Evolutionary conservation across 1,140 invertebrate genomes (phyloP), one percentile per base, ranked within the genome.

Genomic region (Drosophila guanche): DNA sequence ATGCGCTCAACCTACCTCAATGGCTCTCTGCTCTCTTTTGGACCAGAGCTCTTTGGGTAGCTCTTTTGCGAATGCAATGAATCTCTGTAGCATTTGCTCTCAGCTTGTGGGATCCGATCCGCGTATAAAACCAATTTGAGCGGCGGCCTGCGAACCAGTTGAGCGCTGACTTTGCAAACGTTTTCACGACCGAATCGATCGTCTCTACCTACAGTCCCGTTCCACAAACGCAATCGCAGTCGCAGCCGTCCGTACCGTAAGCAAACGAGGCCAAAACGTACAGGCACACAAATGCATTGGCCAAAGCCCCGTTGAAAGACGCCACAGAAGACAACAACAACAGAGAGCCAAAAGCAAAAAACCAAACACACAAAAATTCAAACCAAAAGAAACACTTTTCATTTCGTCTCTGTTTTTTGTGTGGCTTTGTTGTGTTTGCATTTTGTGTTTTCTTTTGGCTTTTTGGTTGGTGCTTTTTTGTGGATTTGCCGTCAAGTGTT

Each of bases 51-150:
- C 33, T 37, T 37, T 37, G 10, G 22, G 23, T 41, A 68, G 43
- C 59, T 47, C 68, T 67, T 53, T 66, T 65, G 70, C 63, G 51
- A 56, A 63, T 77, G 67, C 53, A 57, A 16, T 52, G 56, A 71
- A 58, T 70, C 16, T 25, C 53, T 37, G 69, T 62, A 73, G 56
- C 59, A 53, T 60, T 51, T 45, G 59, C 23, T 53, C 43, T 46
- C 60, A 41, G 65, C 52, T 67, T 48, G 60, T 50, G 76, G 58
- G n/a, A n/a, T n/a, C n/a, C n/a, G 53, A 63, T 55, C 61, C 52
- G 77, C 73, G 79, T 88, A 88, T 88, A 88, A 88, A 88, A 88
- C 70, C 83, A 83, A 88, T 76, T 83, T 83, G 84, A 83, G 71
- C 71, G 55, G 23, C 83, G 56, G 53, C 41, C 63, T 37, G 70